Evolutionary conservation across 2,113 vertebrate species (phyloP).

Genomic region (Siphamia tubifer): DNA sequence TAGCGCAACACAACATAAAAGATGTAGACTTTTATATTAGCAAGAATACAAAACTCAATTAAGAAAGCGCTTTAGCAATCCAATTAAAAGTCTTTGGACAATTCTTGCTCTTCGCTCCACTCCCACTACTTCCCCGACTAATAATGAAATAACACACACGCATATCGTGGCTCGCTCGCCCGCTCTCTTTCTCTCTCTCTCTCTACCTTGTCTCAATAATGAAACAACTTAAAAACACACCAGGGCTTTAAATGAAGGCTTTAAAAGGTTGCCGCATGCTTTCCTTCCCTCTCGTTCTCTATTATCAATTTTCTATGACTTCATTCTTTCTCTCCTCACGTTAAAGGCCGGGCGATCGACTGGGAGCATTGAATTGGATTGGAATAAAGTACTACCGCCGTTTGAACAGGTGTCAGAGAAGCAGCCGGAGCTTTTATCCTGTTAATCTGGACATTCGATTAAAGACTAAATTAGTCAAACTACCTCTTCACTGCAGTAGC

Average conservation of each 20-base stretch:
- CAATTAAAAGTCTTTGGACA: conserved; percentile 80
- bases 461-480: conserved; percentile 36
- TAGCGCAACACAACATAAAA: conserved; percentile 58
- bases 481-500: conserved; percentile 14
- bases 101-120: conserved; percentile 54
- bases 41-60: conserved; percentile 75
- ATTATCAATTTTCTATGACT: conserved; percentile 19
- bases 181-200: conserved; percentile 25
- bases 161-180: no score
- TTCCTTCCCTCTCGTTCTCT: conserved; percentile 4
- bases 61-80: conserved; percentile 74
- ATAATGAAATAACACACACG: conserved; percentile 73
- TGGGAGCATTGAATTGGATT: conserved; percentile 25
- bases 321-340: neutral
- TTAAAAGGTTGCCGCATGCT: conserved; percentile 48
- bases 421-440: neutral
- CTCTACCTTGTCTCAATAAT: conserved; percentile 67
- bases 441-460: conserved; percentile 27
- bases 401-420: conserved; percentile 47
- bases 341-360: conserved; percentile 45
- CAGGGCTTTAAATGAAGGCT: conserved; percentile 64
- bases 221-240: conserved; percentile 76
- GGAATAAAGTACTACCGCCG: conserved; percentile 33
- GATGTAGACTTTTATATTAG: conserved; percentile 72
- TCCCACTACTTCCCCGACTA: conserved; percentile 50